phyloP scores from a whole-genome alignment of 64 coral and sea anemone genomes.

The Astreopora myriophthalma region DNA sequence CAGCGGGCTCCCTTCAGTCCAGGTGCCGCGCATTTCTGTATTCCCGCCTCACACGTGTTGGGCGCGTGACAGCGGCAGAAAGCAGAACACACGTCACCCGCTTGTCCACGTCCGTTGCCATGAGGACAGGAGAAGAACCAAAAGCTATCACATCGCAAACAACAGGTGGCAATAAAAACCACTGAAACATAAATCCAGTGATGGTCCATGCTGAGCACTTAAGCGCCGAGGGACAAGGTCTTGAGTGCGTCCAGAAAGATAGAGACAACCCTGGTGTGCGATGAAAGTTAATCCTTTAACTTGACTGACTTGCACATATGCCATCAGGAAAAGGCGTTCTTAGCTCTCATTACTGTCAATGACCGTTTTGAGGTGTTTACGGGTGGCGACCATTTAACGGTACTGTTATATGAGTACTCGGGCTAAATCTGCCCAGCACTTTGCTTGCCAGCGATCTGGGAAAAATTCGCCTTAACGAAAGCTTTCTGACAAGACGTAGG shows the following conservation, averaged over 20 bases:
- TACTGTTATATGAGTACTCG: background rate
- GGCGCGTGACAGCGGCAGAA: slow-evolving; percentile 73
- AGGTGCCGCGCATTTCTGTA: slow-evolving; percentile 63
- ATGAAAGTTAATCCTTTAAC: background rate
- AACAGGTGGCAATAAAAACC: slow-evolving; percentile 45
- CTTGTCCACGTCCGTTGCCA: slow-evolving; percentile 62
- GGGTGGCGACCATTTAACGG: background rate
- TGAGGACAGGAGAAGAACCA: slow-evolving; percentile 83
- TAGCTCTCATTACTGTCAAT: background rate
- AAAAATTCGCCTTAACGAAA: background rate
- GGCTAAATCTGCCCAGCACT: background rate
- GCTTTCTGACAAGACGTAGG: background rate
- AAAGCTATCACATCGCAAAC: slow-evolving; percentile 26
- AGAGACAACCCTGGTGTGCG: background rate
- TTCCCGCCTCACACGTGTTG: slow-evolving; percentile 66
- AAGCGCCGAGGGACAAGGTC: background rate
- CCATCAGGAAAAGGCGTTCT: background rate
- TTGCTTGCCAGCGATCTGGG: no score
- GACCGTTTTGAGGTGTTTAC: background rate
- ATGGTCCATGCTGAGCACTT: background rate
- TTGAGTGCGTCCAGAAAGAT: background rate
- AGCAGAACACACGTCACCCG: slow-evolving; percentile 68
- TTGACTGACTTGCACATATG: background rate
- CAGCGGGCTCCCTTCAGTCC: slow-evolving; percentile 46
- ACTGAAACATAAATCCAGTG: slow-evolving; percentile 1